Evolutionary conservation across 1,140 invertebrate species (phyloP).

Genomic region (Camponotus vicinus): DNA sequence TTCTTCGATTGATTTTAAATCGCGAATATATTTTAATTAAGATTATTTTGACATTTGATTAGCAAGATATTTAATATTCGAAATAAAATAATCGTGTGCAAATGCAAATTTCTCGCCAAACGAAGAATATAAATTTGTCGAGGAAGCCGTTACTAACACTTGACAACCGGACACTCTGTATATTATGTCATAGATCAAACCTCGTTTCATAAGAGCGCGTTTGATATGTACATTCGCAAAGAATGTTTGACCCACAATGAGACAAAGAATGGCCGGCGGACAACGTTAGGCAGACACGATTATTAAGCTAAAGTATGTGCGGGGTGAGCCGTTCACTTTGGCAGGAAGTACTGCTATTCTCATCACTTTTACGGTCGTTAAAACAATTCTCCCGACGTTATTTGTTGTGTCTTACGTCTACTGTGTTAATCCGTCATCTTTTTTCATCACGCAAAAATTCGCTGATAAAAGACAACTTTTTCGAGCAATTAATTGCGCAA

Average conservation of each 20-base stretch:
- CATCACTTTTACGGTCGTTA: slow-evolving; percentile 56
- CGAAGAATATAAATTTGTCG: slow-evolving; percentile 10
- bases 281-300: slow-evolving; percentile 56
- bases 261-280: slow-evolving; percentile 43
- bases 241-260: slow-evolving; percentile 44
- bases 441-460: not conserved
- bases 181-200: slow-evolving; percentile 34
- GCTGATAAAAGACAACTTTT: slow-evolving; percentile 2
- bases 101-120: not conserved
- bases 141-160: slow-evolving; percentile 24
- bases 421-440: not conserved
- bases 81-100: not conserved
- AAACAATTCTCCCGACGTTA: slow-evolving; percentile 54
- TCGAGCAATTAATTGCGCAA: not conserved
- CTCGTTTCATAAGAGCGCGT: not conserved
- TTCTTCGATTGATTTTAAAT: not conserved
- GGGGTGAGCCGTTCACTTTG: slow-evolving; percentile 53
- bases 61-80: not conserved
- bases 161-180: slow-evolving; percentile 30
- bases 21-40: not conserved
- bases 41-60: not conserved
- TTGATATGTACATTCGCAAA: slow-evolving; percentile 39
- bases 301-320: slow-evolving; percentile 64
- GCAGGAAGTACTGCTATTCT: slow-evolving; percentile 61
- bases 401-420: slow-evolving; percentile 42